Percentiles rank a stretch among this genome's conserved stretches.
Conservation (phyloP, 2,888 invertebrate genomes). For the Drosophila yooni region DNA sequence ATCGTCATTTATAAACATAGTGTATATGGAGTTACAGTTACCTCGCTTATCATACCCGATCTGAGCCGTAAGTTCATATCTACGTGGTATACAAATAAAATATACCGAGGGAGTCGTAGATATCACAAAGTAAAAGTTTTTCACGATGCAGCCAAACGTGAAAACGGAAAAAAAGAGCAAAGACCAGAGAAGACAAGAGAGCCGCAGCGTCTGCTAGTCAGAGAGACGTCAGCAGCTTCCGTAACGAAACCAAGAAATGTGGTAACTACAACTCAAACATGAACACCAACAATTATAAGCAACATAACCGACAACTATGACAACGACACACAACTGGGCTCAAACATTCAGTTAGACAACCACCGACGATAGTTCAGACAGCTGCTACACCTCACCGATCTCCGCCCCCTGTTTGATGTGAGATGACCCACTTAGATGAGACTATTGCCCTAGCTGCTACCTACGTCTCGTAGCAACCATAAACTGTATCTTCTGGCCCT, state of each 20-base stretch:
- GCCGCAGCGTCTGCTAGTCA: slow-evolving; percentile 6
- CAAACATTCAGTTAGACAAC: slow-evolving; percentile 17
- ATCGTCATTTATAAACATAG: background rate
- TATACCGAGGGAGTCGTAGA: slow-evolving; percentile 39
- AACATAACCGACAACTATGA: slow-evolving; percentile 49
- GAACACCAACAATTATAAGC: slow-evolving; percentile 57
- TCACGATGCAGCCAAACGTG: slow-evolving; percentile 58
- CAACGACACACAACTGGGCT: slow-evolving; percentile 19
- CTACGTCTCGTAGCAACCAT: slow-evolving; percentile 26
- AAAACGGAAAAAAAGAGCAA: slow-evolving; percentile 45
- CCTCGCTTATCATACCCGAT: background rate
- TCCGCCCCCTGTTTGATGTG: slow-evolving; percentile 11
- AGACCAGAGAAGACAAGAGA: slow-evolving; percentile 29
- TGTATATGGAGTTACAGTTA: background rate
- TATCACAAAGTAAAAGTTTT: slow-evolving; percentile 75
- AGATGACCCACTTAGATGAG: slow-evolving; percentile 51
- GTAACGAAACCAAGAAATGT: slow-evolving; percentile 62
- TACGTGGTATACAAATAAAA: slow-evolving; percentile 21
- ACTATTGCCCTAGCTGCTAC: slow-evolving; percentile 33
- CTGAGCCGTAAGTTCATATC: background rate
- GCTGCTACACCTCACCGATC: background rate
- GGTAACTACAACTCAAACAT: slow-evolving; percentile 75
- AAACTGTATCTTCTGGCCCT: slow-evolving; percentile 31
- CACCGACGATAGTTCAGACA: slow-evolving; percentile 27
- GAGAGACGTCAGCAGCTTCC: slow-evolving; percentile 57